Evolutionary conservation across 64 coral and sea anemone species (phyloP), one percentile per base, ranked within the genome.

Genomic region (Hydrozoanthus tunicans): DNA sequence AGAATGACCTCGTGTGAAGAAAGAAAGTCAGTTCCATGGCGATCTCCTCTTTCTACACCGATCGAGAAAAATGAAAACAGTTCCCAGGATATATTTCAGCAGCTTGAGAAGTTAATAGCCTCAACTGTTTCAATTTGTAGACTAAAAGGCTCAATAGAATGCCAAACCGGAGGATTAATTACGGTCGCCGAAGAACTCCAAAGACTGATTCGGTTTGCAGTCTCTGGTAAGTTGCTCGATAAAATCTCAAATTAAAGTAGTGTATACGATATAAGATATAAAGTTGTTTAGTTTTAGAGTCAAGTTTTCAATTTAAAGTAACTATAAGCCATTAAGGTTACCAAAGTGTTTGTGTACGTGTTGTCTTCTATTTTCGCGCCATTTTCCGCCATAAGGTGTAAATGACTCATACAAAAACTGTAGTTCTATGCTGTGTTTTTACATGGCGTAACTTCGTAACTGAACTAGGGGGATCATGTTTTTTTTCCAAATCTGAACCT

Each of bases 81-180:
- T 73, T 77, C 60, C 17, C 92, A 82, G 81, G 97, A 99, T 60
- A 65, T 96, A 65, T 99, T 99, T 85, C 84, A 94, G 24, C 92
- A 99, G 78, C 90, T 90, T 5, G 97, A 99, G 58, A 99, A 99
- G 56, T 85, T 99, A 62, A 90, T 99, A 56, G 97, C 97, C 51
- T 99, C 97, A 64, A 94, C 97, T 65, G 97, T 99, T 64, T 99
- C 97, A 59, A 99, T 99, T 51, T 99, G 97, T 92, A 92, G 97
- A 67, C 78, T 99, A 12, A 95, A 99, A 76, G 97, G 97, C 8
- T 92, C 94, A 14, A 82, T 99, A 5, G 94, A 99, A 77, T 99
- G 97, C 56, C 97, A 99, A 94, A 99, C 94, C 53, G 97, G 97
- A 4, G 97, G 97, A 1, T 71, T 99, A 5, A 95, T 99, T 17